Evolutionary conservation across 1,140 invertebrate species (phyloP).

Genomic region (Plutomurus gul): DNA sequence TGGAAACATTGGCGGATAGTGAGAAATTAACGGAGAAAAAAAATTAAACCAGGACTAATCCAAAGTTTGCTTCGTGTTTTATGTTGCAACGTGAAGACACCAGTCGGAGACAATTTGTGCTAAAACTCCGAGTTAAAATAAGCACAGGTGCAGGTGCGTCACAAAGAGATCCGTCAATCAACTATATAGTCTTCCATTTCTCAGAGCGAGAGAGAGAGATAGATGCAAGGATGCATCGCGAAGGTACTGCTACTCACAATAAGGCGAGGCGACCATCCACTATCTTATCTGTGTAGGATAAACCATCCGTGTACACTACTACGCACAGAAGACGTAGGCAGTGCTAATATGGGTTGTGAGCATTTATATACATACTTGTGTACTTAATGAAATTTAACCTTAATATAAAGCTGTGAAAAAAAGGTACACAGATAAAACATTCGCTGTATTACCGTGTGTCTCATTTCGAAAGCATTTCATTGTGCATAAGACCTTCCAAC

Average conservation of each 20-base stretch:
- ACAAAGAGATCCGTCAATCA: slow-evolving; percentile 31
- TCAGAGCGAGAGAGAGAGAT: background rate
- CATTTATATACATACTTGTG: too few relatives aligned
- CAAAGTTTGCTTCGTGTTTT: background rate
- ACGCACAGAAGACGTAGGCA: too few relatives aligned
- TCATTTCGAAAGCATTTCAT: too few relatives aligned
- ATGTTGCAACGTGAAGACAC: background rate
- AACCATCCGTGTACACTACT: too few relatives aligned
- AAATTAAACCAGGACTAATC: background rate
- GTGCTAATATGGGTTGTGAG: too few relatives aligned
- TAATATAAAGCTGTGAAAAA: too few relatives aligned
- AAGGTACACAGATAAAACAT: too few relatives aligned
- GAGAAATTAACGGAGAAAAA: background rate
- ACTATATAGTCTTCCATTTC: background rate
- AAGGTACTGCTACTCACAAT: too few relatives aligned
- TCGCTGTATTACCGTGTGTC: too few relatives aligned
- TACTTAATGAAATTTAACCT: too few relatives aligned
- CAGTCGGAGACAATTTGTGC: background rate
- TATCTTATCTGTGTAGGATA: slow-evolving; percentile 1
- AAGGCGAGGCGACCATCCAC: background rate
- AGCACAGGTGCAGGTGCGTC: slow-evolving; percentile 33
- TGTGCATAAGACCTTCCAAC: too few relatives aligned
- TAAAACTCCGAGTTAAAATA: slow-evolving; percentile 11
- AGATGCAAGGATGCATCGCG: background rate
- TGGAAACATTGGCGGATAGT: background rate